Base-by-base conservation (phyloP, 2,888 invertebrate genomes). In the Eurois occulta region DNA sequence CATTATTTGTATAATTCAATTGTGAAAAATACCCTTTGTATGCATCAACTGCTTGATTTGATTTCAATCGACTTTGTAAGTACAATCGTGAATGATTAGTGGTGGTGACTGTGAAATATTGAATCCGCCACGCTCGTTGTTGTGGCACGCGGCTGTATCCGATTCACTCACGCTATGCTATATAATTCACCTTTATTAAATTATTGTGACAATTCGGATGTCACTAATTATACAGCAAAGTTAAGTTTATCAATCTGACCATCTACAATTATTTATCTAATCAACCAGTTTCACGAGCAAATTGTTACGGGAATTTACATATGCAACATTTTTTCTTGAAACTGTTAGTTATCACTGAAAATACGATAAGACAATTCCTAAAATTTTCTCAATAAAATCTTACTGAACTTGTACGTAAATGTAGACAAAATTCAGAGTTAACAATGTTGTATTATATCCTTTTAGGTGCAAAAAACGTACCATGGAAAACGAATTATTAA, bases 81-180 rank as follows among this genome's bases (percentile, higher is more conserved):
- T 93, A 93, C 93, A 95, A 94, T 94, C 91, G 91, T 89, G 91
- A 93, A 94, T 94, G 94, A 96, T 95, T 95, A 95, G 93, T 89
- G 89, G 93, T 94, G 93, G 94, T 91, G 91, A 94, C 92, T 96
- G 96, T 96, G 95, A 94, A 94, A 92, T 94, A 96, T 96, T 91
- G 93, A 84, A 96, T 96, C 93, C 85, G 95, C 88, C 87, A 95
- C 95, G 95, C 92, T 93, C 89, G 91, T 91, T 92, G 89, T 88
- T 86, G 88, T 86, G 90, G 93, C 95, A 94, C 95, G 94, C 94
- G 95, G 93, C 91, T 87, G 84, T 85, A 87, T 91, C 91, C 85
- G 91, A 90, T 91, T 85, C 90, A 91, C 90, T 92, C 90, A 91
- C 89, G 90, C 90, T 90, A 90, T 84, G 87, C 85, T 72, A 60